A percentile compares a stretch with the other conserved stretches of the same genome.
phyloP scores from a whole-genome alignment of 2,888 invertebrate genomes.

The Cantharis nigra region DNA sequence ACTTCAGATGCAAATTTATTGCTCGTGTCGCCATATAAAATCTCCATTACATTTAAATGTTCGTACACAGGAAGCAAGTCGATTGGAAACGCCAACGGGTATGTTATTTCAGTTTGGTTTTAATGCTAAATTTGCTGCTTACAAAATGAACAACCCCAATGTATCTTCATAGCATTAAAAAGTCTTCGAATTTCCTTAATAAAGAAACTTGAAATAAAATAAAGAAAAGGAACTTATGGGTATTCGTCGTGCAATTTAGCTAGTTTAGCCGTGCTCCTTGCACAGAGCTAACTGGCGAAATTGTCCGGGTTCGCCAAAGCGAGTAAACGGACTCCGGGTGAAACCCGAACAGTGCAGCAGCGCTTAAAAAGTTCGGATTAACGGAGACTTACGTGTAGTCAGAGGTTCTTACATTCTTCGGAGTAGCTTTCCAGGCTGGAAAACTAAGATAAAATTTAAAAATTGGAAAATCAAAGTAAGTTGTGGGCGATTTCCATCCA shows the following conservation, averaged over 20 bases:
- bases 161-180: neutral
- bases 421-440: neutral
- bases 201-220: neutral
- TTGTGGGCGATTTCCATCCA: no score
- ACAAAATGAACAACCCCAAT: constrained; percentile 7
- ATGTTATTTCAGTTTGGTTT: constrained; percentile 11
- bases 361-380: constrained; percentile 27
- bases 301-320: constrained; percentile 26
- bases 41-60: constrained; percentile 15
- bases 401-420: constrained; percentile 18
- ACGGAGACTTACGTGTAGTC: constrained; percentile 21
- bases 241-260: constrained; percentile 20
- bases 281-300: constrained; percentile 17
- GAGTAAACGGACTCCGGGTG: constrained; percentile 20
- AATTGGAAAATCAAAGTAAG: neutral
- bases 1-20: constrained; percentile 21
- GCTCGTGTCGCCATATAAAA: constrained; percentile 11
- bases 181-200: neutral
- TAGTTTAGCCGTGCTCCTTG: neutral
- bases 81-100: constrained; percentile 10
- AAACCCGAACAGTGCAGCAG: constrained; percentile 26
- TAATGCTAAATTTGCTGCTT: constrained; percentile 19
- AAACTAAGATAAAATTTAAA: neutral
- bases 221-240: constrained; percentile 20
- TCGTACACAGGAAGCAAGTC: constrained; percentile 14